These are phyloP conservation scores for Leptothorax acervorum DNA, from an alignment of 2,888 invertebrate genomes.

Conservation along the genomic window DNA sequence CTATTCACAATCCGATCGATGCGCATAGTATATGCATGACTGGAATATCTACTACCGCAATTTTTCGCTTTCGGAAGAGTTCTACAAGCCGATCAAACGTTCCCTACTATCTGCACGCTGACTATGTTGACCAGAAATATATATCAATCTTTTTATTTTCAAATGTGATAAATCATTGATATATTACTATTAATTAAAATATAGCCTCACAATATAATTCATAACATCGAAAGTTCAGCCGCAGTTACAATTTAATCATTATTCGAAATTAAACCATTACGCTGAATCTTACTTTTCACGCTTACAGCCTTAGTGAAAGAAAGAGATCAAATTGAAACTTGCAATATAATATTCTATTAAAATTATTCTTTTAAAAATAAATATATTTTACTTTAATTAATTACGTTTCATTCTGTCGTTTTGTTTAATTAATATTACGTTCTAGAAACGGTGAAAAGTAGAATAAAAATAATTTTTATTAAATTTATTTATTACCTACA, in stretches of 20 bases:
- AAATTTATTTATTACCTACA: neutral
- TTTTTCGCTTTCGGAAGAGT: conserved; percentile 13
- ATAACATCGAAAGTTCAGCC: neutral
- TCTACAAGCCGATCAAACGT: conserved; percentile 17
- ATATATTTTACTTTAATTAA: neutral
- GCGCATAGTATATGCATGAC: conserved; percentile 20
- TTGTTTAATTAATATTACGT: neutral
- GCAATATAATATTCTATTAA: neutral
- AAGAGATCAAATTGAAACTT: neutral
- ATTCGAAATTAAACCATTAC: neutral
- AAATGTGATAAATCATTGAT: neutral
- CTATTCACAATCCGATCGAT: conserved; percentile 34
- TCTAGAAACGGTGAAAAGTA: too few relatives aligned
- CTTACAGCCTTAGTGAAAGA: neutral
- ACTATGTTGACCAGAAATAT: neutral
- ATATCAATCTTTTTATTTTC: neutral
- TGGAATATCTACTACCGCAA: conserved; percentile 20
- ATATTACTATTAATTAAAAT: neutral
- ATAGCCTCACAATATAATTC: neutral
- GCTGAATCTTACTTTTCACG: neutral
- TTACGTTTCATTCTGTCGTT: neutral
- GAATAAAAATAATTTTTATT: neutral
- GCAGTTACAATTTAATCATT: neutral
- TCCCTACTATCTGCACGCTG: neutral
- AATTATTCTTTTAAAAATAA: conserved; percentile 10